A percentile compares a stretch with the other conserved stretches of the same genome.
These are phyloP conservation scores for Pagetopsis macropterus DNA, from an alignment of 2,797 vertebrate species.

Conservation along the genomic window DNA sequence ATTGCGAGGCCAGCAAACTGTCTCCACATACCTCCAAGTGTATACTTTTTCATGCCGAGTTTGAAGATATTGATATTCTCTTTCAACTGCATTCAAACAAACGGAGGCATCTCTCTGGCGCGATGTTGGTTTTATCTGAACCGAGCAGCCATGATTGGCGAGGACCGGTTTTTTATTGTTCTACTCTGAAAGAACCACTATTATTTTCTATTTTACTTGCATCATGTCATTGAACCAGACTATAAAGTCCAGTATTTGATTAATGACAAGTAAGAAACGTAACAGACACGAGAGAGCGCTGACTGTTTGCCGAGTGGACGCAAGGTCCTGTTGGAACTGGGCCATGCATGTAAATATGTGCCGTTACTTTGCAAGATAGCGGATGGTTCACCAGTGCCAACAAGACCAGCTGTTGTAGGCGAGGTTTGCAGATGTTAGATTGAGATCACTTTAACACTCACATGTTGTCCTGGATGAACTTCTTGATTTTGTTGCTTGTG, in stretches of 20 bases:
- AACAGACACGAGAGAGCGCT: not conserved
- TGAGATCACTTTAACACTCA: conserved; percentile 74
- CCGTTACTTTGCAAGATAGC: not conserved
- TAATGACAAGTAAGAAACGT: not conserved
- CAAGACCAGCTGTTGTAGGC: not conserved
- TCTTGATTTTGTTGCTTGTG: conserved; percentile 92
- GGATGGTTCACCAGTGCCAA: not conserved
- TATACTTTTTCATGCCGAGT: not conserved
- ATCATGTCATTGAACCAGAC: not conserved
- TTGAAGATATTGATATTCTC: not conserved
- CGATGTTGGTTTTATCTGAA: not conserved
- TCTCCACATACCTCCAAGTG: not conserved
- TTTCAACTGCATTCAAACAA: not conserved
- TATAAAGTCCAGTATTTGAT: not conserved
- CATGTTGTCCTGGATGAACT: conserved; percentile 96
- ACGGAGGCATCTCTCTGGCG: not conserved
- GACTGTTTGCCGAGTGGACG: conserved; percentile 9
- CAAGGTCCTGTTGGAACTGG: conserved; percentile 29
- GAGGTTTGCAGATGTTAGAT: not conserved
- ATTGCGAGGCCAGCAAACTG: not conserved
- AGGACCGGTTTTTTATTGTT: not conserved
- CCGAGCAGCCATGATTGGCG: not conserved
- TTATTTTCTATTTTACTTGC: not conserved
- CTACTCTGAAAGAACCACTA: not conserved
- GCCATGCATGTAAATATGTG: conserved; percentile 15